Evolutionary conservation across 2,888 invertebrate species (phyloP), one percentile per base, ranked within the genome.

Genomic region (Euclidia mi): DNA sequence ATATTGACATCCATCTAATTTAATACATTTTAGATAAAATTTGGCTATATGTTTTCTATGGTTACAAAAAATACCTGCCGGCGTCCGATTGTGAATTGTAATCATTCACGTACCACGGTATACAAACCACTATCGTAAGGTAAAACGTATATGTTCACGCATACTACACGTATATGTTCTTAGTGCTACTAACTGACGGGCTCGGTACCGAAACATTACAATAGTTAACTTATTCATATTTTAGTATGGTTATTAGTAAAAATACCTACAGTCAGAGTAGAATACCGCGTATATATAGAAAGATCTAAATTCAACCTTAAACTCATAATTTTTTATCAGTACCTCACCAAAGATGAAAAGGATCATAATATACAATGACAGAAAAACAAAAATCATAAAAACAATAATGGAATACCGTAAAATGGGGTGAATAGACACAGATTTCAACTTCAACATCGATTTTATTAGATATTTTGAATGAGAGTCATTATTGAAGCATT

Each of bases 391-490:
- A 41, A 58, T 42, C 58, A 68, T 58, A 65, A 40, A 68, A 67
- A 66, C 56, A 60, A 71, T 42, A 51, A 65, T 52, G 58, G 60
- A 61, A 68, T 71, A n/a, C n/a, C n/a, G n/a, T n/a, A n/a, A n/a
- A n/a, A n/a, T n/a, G n/a, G n/a, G n/a, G n/a, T n/a, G n/a, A n/a
- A n/a, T n/a, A n/a, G n/a, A n/a, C n/a, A n/a, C n/a, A n/a, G n/a
- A n/a, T n/a, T n/a, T n/a, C n/a, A n/a, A n/a, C n/a, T n/a, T n/a
- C n/a, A n/a, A n/a, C n/a, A n/a, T n/a, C n/a, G n/a, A n/a, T n/a
- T n/a, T n/a, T n/a, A n/a, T n/a, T n/a, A n/a, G n/a, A n/a, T n/a
- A n/a, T n/a, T n/a, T n/a, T n/a, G n/a, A n/a, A n/a, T n/a, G n/a
- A n/a, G n/a, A n/a, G n/a, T n/a, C n/a, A n/a, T n/a, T n/a, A n/a